phyloP scores from a whole-genome alignment of 2,888 invertebrate species.

The Yponomeuta sedellus region DNA sequence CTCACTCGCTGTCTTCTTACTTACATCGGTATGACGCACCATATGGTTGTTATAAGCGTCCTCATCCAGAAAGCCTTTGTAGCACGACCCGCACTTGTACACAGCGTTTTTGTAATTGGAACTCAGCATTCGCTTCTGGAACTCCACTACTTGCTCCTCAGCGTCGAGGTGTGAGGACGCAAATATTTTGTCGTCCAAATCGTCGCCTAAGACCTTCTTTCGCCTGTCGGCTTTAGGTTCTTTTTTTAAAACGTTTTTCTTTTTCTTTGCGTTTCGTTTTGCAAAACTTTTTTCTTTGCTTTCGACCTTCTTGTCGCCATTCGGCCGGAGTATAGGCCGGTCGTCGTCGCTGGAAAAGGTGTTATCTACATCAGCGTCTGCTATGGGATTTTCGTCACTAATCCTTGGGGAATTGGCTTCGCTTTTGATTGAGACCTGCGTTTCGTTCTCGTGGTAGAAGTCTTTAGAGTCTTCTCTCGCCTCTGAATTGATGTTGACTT shows the following conservation, averaged over 20 bases:
- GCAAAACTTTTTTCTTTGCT: neutral
- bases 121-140: constrained; percentile 37
- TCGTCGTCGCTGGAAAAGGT: neutral
- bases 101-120: constrained; percentile 48
- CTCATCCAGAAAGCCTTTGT: constrained; percentile 53
- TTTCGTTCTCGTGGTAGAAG: neutral
- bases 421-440: neutral
- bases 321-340: neutral
- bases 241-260: neutral
- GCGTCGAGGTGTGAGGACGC: neutral
- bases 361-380: neutral
- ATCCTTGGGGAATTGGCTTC: neutral
- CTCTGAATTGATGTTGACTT: neutral
- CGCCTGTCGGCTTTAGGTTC: neutral
- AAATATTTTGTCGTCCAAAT: neutral
- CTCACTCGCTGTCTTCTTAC: constrained; percentile 23
- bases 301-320: neutral
- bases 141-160: constrained; percentile 38
- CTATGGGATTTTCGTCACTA: neutral
- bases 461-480: neutral
- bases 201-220: neutral
- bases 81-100: constrained; percentile 55
- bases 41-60: constrained; percentile 52
- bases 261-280: neutral
- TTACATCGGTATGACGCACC: constrained; percentile 50